A percentile compares a stretch with the other conserved stretches of the same genome.
Conservation (phyloP, 2,113 vertebrate genomes). For the Grus americana region DNA sequence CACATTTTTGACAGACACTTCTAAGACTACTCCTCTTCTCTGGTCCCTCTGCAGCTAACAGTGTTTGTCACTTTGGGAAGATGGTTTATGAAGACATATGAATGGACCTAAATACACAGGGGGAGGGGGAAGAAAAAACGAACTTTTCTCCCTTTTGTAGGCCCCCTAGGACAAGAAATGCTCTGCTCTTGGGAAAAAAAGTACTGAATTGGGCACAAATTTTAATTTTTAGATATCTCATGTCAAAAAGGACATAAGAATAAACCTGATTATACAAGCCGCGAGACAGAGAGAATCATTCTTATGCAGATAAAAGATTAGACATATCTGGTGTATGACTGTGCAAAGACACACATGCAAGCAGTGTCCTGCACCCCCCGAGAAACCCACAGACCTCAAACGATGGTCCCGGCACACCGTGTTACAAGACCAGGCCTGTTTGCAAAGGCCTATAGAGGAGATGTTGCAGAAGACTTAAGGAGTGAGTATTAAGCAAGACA, state of each 20-base stretch:
- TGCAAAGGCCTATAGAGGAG: background rate
- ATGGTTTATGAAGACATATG: rapidly evolving
- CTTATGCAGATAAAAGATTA: background rate
- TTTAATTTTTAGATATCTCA: background rate
- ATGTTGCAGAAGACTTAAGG: background rate
- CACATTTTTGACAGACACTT: background rate
- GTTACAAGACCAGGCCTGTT: background rate
- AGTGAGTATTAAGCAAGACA: background rate
- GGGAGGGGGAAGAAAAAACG: background rate
- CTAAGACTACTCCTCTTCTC: background rate
- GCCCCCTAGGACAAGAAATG: background rate
- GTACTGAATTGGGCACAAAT: background rate
- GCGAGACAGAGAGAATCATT: background rate
- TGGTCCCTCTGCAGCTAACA: background rate
- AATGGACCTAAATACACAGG: background rate
- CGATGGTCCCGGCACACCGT: rapidly evolving
- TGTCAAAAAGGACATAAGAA: background rate
- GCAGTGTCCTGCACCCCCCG: background rate
- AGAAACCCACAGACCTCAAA: background rate
- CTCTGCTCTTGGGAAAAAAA: background rate
- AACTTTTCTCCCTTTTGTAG: background rate
- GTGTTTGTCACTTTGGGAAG: background rate
- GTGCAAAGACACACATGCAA: background rate
- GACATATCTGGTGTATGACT: background rate
- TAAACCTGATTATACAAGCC: background rate